phyloP scores from a whole-genome alignment of 2,888 invertebrate species.

The Lordiphosa andalusiaca region DNA sequence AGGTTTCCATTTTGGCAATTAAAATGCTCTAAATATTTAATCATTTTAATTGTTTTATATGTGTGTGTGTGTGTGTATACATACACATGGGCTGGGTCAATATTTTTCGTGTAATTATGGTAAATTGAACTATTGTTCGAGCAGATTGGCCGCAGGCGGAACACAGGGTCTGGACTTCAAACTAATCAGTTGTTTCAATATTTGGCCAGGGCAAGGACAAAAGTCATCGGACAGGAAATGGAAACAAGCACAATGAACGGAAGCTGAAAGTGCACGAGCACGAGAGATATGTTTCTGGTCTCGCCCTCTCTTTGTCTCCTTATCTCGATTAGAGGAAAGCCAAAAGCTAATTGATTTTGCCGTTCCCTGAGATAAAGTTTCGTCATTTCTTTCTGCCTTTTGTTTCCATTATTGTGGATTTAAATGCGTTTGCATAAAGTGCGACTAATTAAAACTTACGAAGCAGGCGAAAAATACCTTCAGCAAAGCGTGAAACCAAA shows the following conservation, averaged over 20 bases:
- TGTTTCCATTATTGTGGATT: constrained; percentile 39
- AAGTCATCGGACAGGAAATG: constrained; percentile 54
- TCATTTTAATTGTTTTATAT: constrained; percentile 31
- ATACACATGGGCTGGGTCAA: constrained; percentile 8
- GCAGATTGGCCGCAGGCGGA: constrained; percentile 17
- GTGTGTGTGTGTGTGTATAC: no score
- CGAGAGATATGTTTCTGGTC: constrained; percentile 39
- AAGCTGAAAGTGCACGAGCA: constrained; percentile 47
- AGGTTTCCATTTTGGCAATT: constrained; percentile 45
- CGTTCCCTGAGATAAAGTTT: constrained; percentile 2
- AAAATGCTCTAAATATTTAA: constrained; percentile 58
- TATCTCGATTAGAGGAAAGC: constrained; percentile 26
- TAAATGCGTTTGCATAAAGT: constrained; percentile 66
- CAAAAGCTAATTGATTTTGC: constrained; percentile 59
- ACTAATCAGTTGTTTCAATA: constrained; percentile 73
- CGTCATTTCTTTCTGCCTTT: constrained; percentile 17
- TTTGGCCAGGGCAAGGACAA: constrained; percentile 47
- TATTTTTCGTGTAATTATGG: constrained; percentile 35
- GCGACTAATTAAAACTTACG: constrained; percentile 71
- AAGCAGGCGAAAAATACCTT: constrained; percentile 17
- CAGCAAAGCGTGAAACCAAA: constrained; percentile 6
- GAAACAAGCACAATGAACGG: constrained; percentile 45
- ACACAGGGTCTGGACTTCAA: constrained; percentile 46
- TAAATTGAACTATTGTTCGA: constrained; percentile 39
- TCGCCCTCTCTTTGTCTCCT: constrained; percentile 1